phyloP scores from a whole-genome alignment of 2,888 invertebrate genomes.

The Dynastes tityus region DNA sequence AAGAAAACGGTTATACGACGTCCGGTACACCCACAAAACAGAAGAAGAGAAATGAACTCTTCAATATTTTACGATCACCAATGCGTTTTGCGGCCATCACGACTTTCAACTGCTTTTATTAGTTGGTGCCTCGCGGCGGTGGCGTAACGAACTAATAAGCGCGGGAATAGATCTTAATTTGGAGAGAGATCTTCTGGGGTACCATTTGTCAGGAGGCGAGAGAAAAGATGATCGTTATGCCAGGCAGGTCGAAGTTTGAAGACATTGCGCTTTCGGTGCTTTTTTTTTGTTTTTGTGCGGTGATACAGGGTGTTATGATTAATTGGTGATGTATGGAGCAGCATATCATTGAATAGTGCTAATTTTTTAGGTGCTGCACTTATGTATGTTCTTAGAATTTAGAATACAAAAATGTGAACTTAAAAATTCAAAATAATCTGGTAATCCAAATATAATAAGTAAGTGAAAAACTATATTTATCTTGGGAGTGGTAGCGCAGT shows the following conservation, averaged over 20 bases:
- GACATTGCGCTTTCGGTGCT: too few species aligned
- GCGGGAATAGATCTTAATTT: conserved; percentile 58
- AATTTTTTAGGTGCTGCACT: too few species aligned
- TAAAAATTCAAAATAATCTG: too few species aligned
- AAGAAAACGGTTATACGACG: conserved; percentile 34
- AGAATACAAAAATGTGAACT: too few species aligned
- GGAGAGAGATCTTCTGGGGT: conserved; percentile 48
- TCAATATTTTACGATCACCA: conserved; percentile 47
- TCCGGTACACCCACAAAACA: conserved; percentile 1
- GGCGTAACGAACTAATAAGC: conserved; percentile 58
- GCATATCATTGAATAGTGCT: too few species aligned
- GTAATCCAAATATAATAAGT: too few species aligned
- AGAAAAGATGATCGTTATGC: conserved; percentile 9
- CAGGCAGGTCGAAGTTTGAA: neutral
- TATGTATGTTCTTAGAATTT: too few species aligned
- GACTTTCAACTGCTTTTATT: conserved; percentile 48
- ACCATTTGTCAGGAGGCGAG: conserved; percentile 56
- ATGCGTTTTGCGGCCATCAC: conserved; percentile 44
- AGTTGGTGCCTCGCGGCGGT: conserved; percentile 52
- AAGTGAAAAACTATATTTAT: too few species aligned
- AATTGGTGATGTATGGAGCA: too few species aligned
- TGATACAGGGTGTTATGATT: too few species aligned
- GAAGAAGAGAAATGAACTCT: conserved; percentile 8
- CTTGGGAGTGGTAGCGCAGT: too few species aligned
- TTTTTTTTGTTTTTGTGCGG: too few species aligned